Conservation (phyloP, 2,113 vertebrate species). For the Megaceryle torquata region DNA sequence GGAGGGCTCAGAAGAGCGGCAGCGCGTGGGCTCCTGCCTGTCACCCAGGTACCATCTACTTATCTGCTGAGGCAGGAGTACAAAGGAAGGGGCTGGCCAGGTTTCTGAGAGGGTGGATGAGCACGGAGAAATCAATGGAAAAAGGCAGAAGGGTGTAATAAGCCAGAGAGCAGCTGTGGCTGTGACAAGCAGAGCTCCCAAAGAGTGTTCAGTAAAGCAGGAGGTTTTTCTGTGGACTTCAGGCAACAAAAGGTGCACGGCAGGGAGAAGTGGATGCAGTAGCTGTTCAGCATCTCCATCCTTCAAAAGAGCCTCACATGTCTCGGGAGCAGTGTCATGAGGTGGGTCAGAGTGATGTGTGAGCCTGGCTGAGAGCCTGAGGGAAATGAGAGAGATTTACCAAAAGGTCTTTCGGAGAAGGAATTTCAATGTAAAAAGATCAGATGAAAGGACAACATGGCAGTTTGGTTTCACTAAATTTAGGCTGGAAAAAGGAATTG, state of each 20-base stretch:
- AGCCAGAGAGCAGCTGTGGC: neutral
- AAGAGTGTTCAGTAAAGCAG: accelerated
- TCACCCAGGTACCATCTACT: neutral
- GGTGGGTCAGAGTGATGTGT: neutral
- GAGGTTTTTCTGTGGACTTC: neutral
- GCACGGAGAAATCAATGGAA: neutral
- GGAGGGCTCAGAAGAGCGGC: neutral
- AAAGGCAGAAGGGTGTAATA: neutral
- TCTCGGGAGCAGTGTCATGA: accelerated
- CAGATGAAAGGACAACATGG: neutral
- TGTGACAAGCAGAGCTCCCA: neutral
- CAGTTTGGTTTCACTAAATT: neutral
- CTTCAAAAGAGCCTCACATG: neutral
- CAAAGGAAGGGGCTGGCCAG: neutral
- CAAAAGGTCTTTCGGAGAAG: neutral
- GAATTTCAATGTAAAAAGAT: neutral
- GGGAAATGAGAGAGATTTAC: neutral
- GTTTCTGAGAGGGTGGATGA: neutral
- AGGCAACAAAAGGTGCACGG: neutral
- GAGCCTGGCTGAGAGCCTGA: neutral
- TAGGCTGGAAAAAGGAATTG: neutral
- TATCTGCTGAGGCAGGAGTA: neutral
- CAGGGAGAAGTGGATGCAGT: neutral
- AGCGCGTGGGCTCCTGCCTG: neutral
- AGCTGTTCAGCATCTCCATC: neutral